A percentile compares a stretch with the other conserved stretches of the same genome.
phyloP scores from a whole-genome alignment of 2,888 invertebrate species.

The Hedya salicella region DNA sequence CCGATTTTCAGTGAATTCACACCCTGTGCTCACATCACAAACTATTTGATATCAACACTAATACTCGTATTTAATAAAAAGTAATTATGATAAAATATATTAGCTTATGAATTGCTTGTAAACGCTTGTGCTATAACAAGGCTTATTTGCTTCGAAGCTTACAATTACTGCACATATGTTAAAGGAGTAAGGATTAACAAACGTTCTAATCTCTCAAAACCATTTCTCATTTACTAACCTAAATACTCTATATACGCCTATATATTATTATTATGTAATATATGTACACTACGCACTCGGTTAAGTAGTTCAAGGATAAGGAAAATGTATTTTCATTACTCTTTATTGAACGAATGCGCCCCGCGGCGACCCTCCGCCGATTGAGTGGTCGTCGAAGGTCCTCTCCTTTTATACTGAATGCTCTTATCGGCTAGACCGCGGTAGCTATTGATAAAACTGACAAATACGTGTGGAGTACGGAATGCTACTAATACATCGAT shows the following conservation, averaged over 20 bases:
- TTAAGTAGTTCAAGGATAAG: conserved; percentile 18
- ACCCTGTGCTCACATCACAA: conserved; percentile 25
- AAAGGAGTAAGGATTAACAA: conserved; percentile 13
- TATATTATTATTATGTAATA: conserved; percentile 10
- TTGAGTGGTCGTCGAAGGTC: conserved; percentile 26
- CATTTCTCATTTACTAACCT: too few relatives aligned
- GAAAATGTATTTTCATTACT: conserved; percentile 13
- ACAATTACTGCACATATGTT: neutral
- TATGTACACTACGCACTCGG: neutral
- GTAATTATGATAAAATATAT: conserved; percentile 18
- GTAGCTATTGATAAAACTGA: conserved; percentile 39
- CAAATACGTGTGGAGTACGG: conserved; percentile 22
- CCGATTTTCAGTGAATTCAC: conserved; percentile 15
- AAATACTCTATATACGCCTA: too few relatives aligned
- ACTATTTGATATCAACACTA: conserved; percentile 18
- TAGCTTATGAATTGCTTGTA: conserved; percentile 24
- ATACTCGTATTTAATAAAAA: conserved; percentile 29
- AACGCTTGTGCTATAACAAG: conserved; percentile 23
- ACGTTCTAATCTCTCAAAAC: too few relatives aligned
- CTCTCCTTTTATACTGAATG: conserved; percentile 30
- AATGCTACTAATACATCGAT: conserved; percentile 42
- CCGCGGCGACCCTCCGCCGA: conserved; percentile 8
- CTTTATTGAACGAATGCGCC: conserved; percentile 3
- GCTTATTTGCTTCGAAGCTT: conserved; percentile 36
- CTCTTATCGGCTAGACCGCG: conserved; percentile 34